phyloP scores from a whole-genome alignment of 2,797 vertebrate species.

The Pachyuromys duprasi region DNA sequence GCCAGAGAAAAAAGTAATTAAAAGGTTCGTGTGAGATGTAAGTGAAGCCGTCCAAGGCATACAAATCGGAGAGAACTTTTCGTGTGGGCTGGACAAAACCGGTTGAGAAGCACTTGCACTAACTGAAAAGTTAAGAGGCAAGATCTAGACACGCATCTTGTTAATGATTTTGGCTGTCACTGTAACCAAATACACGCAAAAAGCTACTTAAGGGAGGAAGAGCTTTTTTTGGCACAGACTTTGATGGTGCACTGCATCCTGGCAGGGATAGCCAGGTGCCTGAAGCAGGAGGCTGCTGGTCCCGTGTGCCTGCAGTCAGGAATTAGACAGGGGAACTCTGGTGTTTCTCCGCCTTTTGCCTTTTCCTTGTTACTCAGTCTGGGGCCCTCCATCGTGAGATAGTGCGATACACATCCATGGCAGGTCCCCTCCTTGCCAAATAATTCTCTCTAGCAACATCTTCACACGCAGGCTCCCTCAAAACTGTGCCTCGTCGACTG shows the following conservation, averaged over 20 bases:
- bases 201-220: background rate
- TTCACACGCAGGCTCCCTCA: background rate
- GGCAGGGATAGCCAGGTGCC: no score
- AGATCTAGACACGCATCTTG: background rate
- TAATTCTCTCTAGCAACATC: background rate
- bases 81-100: background rate
- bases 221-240: background rate
- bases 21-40: background rate
- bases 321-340: background rate
- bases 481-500: background rate
- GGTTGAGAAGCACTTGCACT: constrained; percentile 5
- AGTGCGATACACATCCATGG: background rate
- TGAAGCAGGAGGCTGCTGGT: background rate
- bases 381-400: background rate
- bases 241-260: background rate
- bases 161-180: background rate
- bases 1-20: background rate
- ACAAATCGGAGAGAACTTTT: background rate
- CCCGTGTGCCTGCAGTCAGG: background rate
- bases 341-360: background rate
- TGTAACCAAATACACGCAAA: background rate
- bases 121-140: constrained; percentile 10
- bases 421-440: background rate
- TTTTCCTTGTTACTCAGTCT: background rate
- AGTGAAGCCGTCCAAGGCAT: constrained; percentile 41